A percentile compares a stretch with the other conserved stretches of the same genome.
phyloP scores from a whole-genome alignment of 2,888 invertebrate genomes.

The Papilio gigon region DNA sequence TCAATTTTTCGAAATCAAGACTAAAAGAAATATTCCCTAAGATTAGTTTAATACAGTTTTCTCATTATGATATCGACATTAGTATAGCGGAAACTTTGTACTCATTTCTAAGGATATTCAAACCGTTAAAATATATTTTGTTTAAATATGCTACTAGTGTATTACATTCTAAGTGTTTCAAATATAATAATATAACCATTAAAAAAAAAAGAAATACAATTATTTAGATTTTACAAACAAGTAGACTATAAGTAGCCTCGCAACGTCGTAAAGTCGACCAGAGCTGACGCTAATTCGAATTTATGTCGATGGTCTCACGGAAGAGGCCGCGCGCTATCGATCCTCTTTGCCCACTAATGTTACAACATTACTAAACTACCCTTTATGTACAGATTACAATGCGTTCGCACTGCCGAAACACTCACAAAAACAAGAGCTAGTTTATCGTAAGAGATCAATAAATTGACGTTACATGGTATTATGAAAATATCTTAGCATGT shows the following conservation, averaged over 20 bases:
- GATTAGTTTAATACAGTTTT: not conserved
- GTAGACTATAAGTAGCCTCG: slow-evolving; percentile 70
- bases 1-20: not conserved
- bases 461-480: not conserved
- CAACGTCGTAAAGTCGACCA: slow-evolving; percentile 79
- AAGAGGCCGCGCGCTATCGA: slow-evolving; percentile 67
- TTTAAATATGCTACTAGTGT: too few species aligned
- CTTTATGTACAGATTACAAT: not conserved
- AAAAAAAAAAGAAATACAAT: slow-evolving; percentile 6
- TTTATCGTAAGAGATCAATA: not conserved
- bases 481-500: not conserved
- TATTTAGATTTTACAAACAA: slow-evolving; percentile 28
- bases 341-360: slow-evolving; percentile 69
- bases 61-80: too few species aligned
- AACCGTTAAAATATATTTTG: too few species aligned
- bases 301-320: slow-evolving; percentile 76
- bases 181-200: slow-evolving; percentile 52
- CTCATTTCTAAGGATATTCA: too few species aligned
- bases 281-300: slow-evolving; percentile 81
- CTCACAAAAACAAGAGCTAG: not conserved
- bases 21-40: not conserved
- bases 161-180: not conserved
- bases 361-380: slow-evolving; percentile 57
- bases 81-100: too few species aligned
- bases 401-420: not conserved